These are phyloP conservation scores for Eueides isabella DNA, from an alignment of 1,140 invertebrate species.

Conservation along the genomic window DNA sequence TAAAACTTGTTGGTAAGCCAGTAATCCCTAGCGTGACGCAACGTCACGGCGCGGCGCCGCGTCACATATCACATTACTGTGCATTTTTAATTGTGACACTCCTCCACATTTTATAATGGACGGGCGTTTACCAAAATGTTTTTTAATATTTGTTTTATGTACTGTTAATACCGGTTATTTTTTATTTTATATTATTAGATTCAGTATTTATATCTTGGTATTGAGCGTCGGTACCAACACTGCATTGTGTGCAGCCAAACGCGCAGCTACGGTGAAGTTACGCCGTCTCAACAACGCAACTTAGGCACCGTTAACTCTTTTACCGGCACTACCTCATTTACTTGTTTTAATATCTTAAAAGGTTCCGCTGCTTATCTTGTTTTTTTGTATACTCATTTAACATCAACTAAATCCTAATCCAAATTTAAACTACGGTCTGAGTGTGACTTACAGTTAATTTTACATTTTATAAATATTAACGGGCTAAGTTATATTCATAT, in stretches of 20 bases:
- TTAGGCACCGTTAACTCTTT: too few relatives aligned
- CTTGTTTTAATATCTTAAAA: too few relatives aligned
- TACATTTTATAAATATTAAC: neutral
- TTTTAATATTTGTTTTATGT: conserved; percentile 17
- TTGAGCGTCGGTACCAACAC: too few relatives aligned
- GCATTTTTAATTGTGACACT: conserved; percentile 31
- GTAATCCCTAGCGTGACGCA: conserved; percentile 20
- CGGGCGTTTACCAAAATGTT: conserved; percentile 15
- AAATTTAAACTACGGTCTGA: neutral
- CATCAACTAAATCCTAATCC: neutral
- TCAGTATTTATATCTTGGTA: too few relatives aligned
- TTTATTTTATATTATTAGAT: neutral
- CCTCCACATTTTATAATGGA: conserved; percentile 16
- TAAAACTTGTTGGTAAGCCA: conserved; percentile 19
- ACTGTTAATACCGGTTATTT: neutral
- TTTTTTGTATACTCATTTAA: neutral
- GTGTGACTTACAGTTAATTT: neutral
- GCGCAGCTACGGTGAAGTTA: too few relatives aligned
- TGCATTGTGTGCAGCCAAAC: too few relatives aligned
- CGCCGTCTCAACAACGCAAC: too few relatives aligned
- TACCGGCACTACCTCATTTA: too few relatives aligned
- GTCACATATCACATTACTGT: conserved; percentile 21
- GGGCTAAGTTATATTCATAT: neutral
- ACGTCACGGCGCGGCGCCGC: conserved; percentile 18
- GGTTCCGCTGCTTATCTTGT: too few relatives aligned